Conservation (phyloP, 2,888 invertebrate species). For the Drosophila monieri region DNA sequence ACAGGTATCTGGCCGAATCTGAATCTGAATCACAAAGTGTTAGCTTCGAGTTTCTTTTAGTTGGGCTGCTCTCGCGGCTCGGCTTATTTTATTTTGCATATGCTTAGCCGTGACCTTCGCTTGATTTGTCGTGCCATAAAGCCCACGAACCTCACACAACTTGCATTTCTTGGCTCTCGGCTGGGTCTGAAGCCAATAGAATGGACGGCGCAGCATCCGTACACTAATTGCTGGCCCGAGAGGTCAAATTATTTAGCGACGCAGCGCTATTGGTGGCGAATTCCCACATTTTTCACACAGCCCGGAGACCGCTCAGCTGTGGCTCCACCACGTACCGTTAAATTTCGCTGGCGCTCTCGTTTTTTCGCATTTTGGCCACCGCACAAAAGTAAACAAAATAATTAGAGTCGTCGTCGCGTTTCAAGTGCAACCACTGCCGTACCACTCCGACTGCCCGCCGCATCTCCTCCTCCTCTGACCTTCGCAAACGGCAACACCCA, state of each 20-base stretch:
- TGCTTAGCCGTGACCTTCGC: slow-evolving; percentile 73
- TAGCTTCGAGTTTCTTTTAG: slow-evolving; percentile 9
- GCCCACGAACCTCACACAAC: slow-evolving; percentile 45
- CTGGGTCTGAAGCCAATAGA: slow-evolving; percentile 57
- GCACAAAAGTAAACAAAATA: slow-evolving; percentile 71
- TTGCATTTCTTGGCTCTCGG: slow-evolving; percentile 25
- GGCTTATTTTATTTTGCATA: slow-evolving; percentile 57
- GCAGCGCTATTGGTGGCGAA: slow-evolving; percentile 67
- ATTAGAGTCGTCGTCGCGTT: slow-evolving; percentile 64
- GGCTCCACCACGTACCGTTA: slow-evolving; percentile 54
- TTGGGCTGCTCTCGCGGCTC: slow-evolving; percentile 62
- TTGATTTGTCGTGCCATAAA: slow-evolving; percentile 57
- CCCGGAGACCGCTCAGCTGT: neutral
- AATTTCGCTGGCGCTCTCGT: slow-evolving; percentile 62
- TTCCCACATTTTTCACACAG: slow-evolving; percentile 44
- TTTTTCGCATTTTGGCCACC: slow-evolving; percentile 56
- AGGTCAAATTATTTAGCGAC: slow-evolving; percentile 76
- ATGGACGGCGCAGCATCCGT: slow-evolving; percentile 45
- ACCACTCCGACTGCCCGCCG: slow-evolving; percentile 20
- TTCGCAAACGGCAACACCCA: slow-evolving; percentile 58
- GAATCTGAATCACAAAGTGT: slow-evolving; percentile 24
- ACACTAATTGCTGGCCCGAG: slow-evolving; percentile 70
- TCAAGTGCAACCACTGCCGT: slow-evolving; percentile 31
- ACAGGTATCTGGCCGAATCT: slow-evolving; percentile 4
- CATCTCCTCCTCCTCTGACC: slow-evolving; percentile 48